A percentile compares a stretch with the other conserved stretches of the same genome.
Evolutionary conservation across 2,888 invertebrate species (phyloP).

Genomic region (Ormyrus thymus): DNA sequence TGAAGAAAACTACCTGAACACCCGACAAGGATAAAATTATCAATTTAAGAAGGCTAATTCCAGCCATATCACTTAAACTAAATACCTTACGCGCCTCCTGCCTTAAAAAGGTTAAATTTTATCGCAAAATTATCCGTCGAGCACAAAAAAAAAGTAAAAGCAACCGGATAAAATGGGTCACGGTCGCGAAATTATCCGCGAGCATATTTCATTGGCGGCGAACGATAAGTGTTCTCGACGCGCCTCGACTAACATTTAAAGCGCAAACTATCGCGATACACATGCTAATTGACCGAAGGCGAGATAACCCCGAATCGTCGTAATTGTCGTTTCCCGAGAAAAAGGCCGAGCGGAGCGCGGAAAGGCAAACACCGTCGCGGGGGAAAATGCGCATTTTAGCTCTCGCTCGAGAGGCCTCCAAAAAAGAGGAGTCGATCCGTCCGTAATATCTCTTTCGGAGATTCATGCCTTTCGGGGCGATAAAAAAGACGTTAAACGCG

Average conservation of each 20-base stretch:
- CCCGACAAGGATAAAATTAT: too few relatives aligned
- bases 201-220: background rate
- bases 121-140: too few relatives aligned
- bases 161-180: background rate
- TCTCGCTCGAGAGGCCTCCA: constrained; percentile 11
- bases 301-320: background rate
- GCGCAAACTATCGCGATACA: background rate
- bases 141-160: too few relatives aligned
- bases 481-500: constrained; percentile 35
- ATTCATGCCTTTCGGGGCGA: constrained; percentile 23
- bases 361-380: too few relatives aligned
- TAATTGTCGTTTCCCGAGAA: background rate
- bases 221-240: background rate
- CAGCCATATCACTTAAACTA: too few relatives aligned
- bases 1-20: too few relatives aligned
- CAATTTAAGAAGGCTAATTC: too few relatives aligned
- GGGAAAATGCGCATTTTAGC: constrained; percentile 20
- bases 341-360: too few relatives aligned
- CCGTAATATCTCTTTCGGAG: constrained; percentile 2
- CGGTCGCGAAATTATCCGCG: background rate
- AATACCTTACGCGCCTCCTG: too few relatives aligned
- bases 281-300: constrained; percentile 10
- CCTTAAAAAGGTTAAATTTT: too few relatives aligned
- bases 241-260: background rate
- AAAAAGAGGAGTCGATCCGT: constrained; percentile 10